Evolutionary conservation across 2,888 invertebrate genomes (phyloP).

Genomic region (Parasteatoda lunata): DNA sequence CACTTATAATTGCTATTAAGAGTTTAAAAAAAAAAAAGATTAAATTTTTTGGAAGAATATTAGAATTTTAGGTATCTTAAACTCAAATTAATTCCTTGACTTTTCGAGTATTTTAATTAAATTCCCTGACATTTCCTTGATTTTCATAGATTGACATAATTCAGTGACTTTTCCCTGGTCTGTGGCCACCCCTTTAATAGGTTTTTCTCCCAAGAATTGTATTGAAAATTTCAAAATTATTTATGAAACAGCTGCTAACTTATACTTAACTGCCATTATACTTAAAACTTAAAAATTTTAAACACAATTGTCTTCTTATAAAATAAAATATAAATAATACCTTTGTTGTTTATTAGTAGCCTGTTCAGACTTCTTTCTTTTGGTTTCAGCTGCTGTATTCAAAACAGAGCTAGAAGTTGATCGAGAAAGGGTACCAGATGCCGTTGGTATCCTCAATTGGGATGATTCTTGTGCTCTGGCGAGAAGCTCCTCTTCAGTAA

Average conservation of each 20-base stretch:
- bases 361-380: constrained; percentile 68
- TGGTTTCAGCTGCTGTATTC: constrained; percentile 67
- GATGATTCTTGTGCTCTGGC: constrained; percentile 70
- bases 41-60: too few species aligned
- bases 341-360: constrained; percentile 43
- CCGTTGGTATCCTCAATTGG: constrained; percentile 70
- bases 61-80: too few species aligned
- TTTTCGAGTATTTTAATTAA: too few species aligned
- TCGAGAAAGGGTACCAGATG: constrained; percentile 70
- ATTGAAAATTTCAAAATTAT: background rate
- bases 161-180: too few species aligned
- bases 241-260: background rate
- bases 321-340: constrained; percentile 13
- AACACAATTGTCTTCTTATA: background rate
- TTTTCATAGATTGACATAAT: too few species aligned
- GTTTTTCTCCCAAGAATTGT: background rate
- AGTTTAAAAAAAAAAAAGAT: too few species aligned
- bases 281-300: background rate
- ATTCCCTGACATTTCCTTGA: too few species aligned
- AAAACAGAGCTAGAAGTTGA: constrained; percentile 67
- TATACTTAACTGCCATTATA: background rate
- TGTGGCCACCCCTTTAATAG: background rate
- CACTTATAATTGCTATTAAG: too few species aligned
- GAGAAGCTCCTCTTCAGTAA: constrained; percentile 72
- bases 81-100: too few species aligned